Base-by-base conservation (phyloP, 2,888 invertebrate species). In the Pterobdella sp. region DNA sequence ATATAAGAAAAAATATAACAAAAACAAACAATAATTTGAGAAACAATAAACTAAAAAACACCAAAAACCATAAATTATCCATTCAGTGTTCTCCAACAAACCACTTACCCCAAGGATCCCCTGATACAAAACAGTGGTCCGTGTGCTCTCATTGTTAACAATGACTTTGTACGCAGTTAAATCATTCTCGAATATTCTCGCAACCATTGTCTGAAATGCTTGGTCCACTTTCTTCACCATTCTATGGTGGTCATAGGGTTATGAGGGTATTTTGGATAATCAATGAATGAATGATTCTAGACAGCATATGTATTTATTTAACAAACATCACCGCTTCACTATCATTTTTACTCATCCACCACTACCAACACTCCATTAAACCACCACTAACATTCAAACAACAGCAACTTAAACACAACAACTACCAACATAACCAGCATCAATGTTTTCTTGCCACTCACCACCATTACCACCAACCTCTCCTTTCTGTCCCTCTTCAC, bases 201-300 rank as follows among this genome's bases (percentile, higher is more conserved):
- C 90, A 80, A 95, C 89, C 84, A 92, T 92, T 81, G 91, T 91
- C 85, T 94, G 94, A 86, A 93, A 93, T 49, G 95, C 95, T 81
- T 93, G 90, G 86, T 96, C 95, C 91, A 93, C 93, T 84, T 94
- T 94, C 91, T 92, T 85, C 56, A 74, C 73, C 31, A 72, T 18
- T 1, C 34, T 66, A 29, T 3, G 4, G 29, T 26, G 37, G n/a
- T 34, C 35, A n/a, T 14, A 67, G 26, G 29, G 4, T 36, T 42
- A 36, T n/a, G 18, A 32, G 31, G 34, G 0, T 66, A 14, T 1
- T 10, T 32, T 7, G 36, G 34, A 1, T 0, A 22, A 2, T 34
- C 2, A 35, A n/a, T 37, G 32, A 22, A 68, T 49, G 37, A 29
- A 35, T 10, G 31, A 35, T 29, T 49, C 26, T 10, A 10, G 10